phyloP scores from a whole-genome alignment of 2,888 invertebrate genomes.

The Andrena camellia region DNA sequence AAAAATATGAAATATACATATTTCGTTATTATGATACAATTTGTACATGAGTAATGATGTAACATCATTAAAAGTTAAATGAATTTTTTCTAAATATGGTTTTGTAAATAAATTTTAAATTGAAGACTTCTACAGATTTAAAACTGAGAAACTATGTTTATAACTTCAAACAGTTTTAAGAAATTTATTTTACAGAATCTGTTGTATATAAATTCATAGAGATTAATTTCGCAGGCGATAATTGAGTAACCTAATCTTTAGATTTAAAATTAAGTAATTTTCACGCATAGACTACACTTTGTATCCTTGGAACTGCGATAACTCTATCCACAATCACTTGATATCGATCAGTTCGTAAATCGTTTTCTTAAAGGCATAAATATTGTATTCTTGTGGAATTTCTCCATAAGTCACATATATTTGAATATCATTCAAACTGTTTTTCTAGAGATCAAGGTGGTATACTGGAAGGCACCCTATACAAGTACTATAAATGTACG shows the following conservation, averaged over 20 bases:
- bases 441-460: slow-evolving; percentile 43
- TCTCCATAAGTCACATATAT: background rate
- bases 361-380: slow-evolving; percentile 17
- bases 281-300: background rate
- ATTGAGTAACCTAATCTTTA: slow-evolving; percentile 24
- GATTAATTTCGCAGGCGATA: background rate
- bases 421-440: slow-evolving; percentile 10
- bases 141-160: slow-evolving; percentile 1
- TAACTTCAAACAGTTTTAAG: background rate
- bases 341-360: slow-evolving; percentile 7
- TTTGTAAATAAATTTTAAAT: slow-evolving; percentile 21
- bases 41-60: slow-evolving; percentile 49
- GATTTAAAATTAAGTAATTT: slow-evolving; percentile 16
- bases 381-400: slow-evolving; percentile 10
- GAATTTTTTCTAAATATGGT: slow-evolving; percentile 3
- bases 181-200: slow-evolving; percentile 15
- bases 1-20: slow-evolving; percentile 72
- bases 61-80: slow-evolving; percentile 17
- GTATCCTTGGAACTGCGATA: background rate
- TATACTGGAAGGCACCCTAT: slow-evolving; percentile 48
- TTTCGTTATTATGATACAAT: slow-evolving; percentile 66
- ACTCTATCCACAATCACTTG: slow-evolving; percentile 19
- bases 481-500: slow-evolving; percentile 27
- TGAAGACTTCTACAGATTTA: background rate
- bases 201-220: slow-evolving; percentile 12